A percentile compares a stretch with the other conserved stretches of the same genome.
These are phyloP conservation scores for Chaunax sp. DNA, from an alignment of 2,797 vertebrate genomes.

Conservation along the genomic window DNA sequence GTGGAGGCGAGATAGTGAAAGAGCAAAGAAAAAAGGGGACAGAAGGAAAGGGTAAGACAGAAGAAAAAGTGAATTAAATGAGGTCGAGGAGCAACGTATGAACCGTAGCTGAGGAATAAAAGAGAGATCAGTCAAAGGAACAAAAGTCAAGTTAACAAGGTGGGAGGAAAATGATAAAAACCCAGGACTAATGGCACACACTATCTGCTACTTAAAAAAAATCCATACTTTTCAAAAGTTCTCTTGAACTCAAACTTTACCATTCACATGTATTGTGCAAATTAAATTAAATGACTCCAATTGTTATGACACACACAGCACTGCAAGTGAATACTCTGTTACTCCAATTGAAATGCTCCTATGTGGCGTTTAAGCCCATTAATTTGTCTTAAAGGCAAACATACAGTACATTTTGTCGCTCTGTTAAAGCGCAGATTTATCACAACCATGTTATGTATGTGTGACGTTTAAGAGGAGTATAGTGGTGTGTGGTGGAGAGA, in stretches of 20 bases:
- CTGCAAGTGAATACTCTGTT: not conserved
- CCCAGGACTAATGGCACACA: slow-evolving; percentile 74
- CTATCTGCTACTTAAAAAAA: slow-evolving; percentile 33
- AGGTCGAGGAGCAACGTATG: slow-evolving; percentile 62
- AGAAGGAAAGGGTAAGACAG: slow-evolving; percentile 53
- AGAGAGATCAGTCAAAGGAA: slow-evolving; percentile 62
- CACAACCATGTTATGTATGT: too few relatives aligned
- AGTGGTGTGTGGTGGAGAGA: not conserved
- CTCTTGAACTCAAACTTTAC: slow-evolving; percentile 1
- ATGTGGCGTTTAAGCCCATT: too few relatives aligned
- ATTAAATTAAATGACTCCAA: not conserved
- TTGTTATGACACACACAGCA: not conserved
- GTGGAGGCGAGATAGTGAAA: slow-evolving; percentile 70
- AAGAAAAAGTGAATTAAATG: slow-evolving; percentile 66
- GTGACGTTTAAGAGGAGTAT: too few relatives aligned
- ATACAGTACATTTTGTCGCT: not conserved
- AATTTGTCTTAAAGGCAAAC: not conserved
- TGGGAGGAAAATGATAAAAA: slow-evolving; percentile 62
- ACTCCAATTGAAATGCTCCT: not conserved
- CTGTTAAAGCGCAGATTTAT: not conserved
- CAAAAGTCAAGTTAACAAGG: slow-evolving; percentile 71
- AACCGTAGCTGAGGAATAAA: slow-evolving; percentile 65
- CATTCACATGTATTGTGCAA: slow-evolving; percentile 8
- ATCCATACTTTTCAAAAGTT: slow-evolving; percentile 23
- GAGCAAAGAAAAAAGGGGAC: slow-evolving; percentile 44